Evolutionary conservation across 2,888 invertebrate genomes (phyloP), one percentile per base, ranked within the genome.

Genomic region (Ophraella communa): DNA sequence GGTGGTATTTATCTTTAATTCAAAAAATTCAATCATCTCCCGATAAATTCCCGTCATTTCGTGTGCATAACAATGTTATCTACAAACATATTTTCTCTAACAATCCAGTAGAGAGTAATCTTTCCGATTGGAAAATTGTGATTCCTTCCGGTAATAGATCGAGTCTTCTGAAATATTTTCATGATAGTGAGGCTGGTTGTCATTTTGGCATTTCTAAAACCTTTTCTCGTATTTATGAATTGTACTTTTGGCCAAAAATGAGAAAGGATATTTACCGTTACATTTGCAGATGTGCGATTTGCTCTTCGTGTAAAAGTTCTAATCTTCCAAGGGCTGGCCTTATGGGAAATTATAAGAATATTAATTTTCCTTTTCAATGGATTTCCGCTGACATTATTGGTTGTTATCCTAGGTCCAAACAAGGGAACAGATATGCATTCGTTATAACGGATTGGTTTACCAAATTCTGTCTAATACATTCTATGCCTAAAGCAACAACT

Each of bases 81-180:
- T 64, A 67, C 45, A 70, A 66, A 52, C 63, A 67, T 62, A 30
- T 65, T 20, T 61, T 27, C n/a, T n/a, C n/a, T n/a, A n/a, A n/a
- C n/a, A 27, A 2, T 27, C 1, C 3, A 7, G 8, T 27, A 7
- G 1, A 1, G 1, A 27, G 27, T 27, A 27, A 27, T 27, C 1
- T 1, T 27, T 27, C 2, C 3, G 4, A 27, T 65, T 71, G 71
- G 71, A 71, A 72, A 62, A 64, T 71, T 30, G 70, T 71, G 1
- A 64, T 73, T 5, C 68, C 68, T 71, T 20, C 27, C 1, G 3
- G 1, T 7, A 27, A 27, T 3, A 4, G n/a, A n/a, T n/a, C n/a
- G n/a, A n/a, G n/a, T n/a, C n/a, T n/a, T n/a, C n/a, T n/a, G n/a
- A n/a, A n/a, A n/a, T n/a, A n/a, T n/a, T n/a, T n/a, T n/a, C n/a